Evolutionary conservation across 2,797 vertebrate genomes (phyloP).

Genomic region (Falco novaeseelandiae): DNA sequence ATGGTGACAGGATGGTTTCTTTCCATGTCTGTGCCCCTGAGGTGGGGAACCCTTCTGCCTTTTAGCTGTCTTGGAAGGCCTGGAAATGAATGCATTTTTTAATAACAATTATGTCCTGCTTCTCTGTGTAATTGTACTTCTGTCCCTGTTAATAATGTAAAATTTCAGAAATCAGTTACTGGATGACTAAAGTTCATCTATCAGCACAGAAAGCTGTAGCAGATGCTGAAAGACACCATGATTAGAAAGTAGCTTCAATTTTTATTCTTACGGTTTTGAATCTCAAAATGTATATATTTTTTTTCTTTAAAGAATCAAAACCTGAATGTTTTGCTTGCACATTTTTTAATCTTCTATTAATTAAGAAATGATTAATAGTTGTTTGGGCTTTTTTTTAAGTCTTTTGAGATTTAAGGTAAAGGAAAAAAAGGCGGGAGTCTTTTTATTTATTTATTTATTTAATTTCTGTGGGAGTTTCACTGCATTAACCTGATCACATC

Average conservation of each 20-base stretch:
- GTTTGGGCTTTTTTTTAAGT: not conserved
- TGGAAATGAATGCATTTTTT: not conserved
- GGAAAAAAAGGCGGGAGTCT: not conserved
- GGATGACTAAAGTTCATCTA: not conserved
- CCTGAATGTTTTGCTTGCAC: not conserved
- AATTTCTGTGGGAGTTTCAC: not conserved
- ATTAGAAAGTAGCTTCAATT: not conserved
- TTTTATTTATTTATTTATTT: too few species aligned
- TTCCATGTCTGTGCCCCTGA: not conserved
- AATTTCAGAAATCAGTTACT: not conserved
- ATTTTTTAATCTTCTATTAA: not conserved
- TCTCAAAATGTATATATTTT: not conserved
- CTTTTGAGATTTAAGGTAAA: not conserved
- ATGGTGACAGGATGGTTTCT: not conserved
- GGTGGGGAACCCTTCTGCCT: not conserved
- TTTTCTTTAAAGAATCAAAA: not conserved
- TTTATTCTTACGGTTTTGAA: not conserved
- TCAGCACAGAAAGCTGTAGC: not conserved
- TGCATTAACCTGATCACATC: not conserved
- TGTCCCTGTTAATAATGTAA: not conserved
- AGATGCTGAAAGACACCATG: not conserved
- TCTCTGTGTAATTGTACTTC: not conserved
- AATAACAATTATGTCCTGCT: accelerated
- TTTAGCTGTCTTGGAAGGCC: not conserved
- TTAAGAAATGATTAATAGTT: not conserved